Percentiles rank a stretch among this genome's conserved stretches.
Conservation (phyloP, 2,797 vertebrate species). For the Pelochelys cantorii region DNA sequence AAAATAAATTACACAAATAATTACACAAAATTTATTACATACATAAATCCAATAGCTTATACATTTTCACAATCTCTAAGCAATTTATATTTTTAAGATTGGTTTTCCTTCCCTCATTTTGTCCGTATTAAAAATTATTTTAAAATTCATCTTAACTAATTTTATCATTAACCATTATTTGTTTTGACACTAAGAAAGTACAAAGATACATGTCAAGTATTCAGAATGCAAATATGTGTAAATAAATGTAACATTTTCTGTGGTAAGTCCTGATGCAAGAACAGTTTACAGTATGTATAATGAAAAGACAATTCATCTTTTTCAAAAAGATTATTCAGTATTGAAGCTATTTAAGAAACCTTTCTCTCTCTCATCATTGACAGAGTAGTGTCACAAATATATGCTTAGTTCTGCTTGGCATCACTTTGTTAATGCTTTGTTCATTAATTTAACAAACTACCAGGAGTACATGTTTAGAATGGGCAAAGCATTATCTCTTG, state of each 20-base stretch:
- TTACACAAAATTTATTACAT: not conserved
- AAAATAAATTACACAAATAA: not conserved
- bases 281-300: not conserved
- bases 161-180: not conserved
- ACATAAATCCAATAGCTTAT: not conserved
- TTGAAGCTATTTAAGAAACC: conserved; percentile 23
- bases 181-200: not conserved
- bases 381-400: conserved; percentile 51
- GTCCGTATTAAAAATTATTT: not conserved
- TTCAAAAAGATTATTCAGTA: conserved; percentile 38
- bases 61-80: not conserved
- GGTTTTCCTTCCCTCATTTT: not conserved
- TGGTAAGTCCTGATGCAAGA: not conserved
- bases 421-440: conserved; percentile 70
- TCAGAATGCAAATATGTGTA: not conserved
- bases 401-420: conserved; percentile 67
- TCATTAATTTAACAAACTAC: conserved; percentile 81
- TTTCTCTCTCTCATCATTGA: conserved; percentile 32
- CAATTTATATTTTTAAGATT: not conserved
- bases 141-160: not conserved
- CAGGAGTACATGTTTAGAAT: conserved; percentile 75
- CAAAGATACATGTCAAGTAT: not conserved
- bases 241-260: not conserved
- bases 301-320: conserved; percentile 21
- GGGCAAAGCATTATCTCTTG: conserved; percentile 76